Evolutionary conservation across 2,797 vertebrate species (phyloP).

Genomic region (Amniataba percoides): DNA sequence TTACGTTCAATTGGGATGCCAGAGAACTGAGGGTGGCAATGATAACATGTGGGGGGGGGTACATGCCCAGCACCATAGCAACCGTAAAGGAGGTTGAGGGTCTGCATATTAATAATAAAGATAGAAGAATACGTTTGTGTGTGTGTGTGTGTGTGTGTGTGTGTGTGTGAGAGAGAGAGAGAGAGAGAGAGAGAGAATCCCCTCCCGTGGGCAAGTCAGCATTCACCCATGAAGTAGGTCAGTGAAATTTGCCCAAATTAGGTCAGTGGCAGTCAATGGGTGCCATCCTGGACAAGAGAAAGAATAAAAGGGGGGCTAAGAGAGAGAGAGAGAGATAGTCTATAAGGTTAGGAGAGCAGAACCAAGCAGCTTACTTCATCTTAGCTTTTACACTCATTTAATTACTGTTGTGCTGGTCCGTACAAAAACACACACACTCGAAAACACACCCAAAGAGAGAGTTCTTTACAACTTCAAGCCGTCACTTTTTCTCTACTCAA

Average conservation of each 20-base stretch:
- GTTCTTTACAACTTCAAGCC: constrained; percentile 55
- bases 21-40: constrained; percentile 20
- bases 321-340: constrained; percentile 22
- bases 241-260: constrained; percentile 85
- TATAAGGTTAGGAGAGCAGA: constrained; percentile 66
- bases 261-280: constrained; percentile 82
- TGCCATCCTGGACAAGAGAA: constrained; percentile 70
- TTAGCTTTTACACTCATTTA: constrained; percentile 69
- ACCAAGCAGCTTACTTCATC: constrained; percentile 71
- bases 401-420: constrained; percentile 56
- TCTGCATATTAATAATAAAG: constrained; percentile 59
- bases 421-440: constrained; percentile 31
- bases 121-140: constrained; percentile 49
- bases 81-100: constrained; percentile 48
- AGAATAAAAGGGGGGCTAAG: constrained; percentile 32
- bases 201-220: constrained; percentile 80
- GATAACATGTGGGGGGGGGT: constrained; percentile 18
- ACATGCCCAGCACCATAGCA: constrained; percentile 41
- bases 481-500: constrained; percentile 54
- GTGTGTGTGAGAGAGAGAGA: neutral
- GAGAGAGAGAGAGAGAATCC: constrained; percentile 49
- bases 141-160: constrained; percentile 16
- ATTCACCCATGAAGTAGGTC: constrained; percentile 84
- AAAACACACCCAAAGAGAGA: constrained; percentile 16
- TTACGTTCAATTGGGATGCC: constrained; percentile 64